phyloP scores from a whole-genome alignment of 2,888 invertebrate genomes.

The Platynereis dumerilii region DNA sequence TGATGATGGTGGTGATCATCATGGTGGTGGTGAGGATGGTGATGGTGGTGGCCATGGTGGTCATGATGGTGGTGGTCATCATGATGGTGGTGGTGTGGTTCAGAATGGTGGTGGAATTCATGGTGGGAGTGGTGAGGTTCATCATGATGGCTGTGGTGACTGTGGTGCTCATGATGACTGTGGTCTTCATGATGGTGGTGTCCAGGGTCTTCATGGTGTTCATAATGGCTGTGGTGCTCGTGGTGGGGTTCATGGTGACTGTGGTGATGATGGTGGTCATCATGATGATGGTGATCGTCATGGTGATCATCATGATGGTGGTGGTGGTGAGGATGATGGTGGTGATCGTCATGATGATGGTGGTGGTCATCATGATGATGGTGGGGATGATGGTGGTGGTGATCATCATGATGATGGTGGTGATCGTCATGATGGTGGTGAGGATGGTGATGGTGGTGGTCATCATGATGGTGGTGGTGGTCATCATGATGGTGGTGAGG shows the following conservation, averaged over 20 bases:
- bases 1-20: too few relatives aligned
- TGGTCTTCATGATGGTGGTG: too few relatives aligned
- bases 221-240: background rate
- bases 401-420: background rate
- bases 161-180: too few relatives aligned
- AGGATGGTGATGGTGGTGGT: background rate
- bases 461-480: background rate
- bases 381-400: background rate
- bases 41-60: too few relatives aligned
- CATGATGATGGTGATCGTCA: background rate
- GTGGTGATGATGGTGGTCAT: background rate
- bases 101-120: too few relatives aligned
- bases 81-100: too few relatives aligned
- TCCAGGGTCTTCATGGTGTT: background rate
- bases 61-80: too few relatives aligned
- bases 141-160: too few relatives aligned
- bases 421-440: background rate
- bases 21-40: too few relatives aligned
- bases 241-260: background rate
- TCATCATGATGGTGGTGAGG: background rate
- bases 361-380: background rate
- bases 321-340: background rate
- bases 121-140: too few relatives aligned
- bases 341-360: conserved; percentile 4
- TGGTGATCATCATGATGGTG: background rate